A percentile compares a stretch with the other conserved stretches of the same genome.
phyloP scores from a whole-genome alignment of 1,140 invertebrate species.

The Euura saliciscinereae region DNA sequence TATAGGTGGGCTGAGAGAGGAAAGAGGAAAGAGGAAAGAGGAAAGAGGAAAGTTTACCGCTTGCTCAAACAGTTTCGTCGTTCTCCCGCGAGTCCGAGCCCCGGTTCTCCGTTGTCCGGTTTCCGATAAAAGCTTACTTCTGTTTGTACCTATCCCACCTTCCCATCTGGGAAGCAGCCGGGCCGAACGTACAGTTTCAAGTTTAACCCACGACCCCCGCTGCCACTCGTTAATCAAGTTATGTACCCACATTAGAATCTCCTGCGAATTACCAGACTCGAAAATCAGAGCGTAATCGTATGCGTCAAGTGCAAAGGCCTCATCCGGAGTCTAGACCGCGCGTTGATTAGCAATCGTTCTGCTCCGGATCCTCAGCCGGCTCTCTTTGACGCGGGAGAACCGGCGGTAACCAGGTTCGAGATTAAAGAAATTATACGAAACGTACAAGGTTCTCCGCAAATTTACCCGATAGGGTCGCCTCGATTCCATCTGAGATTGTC shows the following conservation, averaged over 20 bases:
- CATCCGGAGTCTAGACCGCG: too few species aligned
- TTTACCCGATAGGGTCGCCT: neutral
- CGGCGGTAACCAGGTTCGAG: neutral
- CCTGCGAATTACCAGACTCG: too few species aligned
- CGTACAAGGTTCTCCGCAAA: neutral
- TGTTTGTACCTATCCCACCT: neutral
- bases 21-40: neutral
- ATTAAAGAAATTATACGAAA: neutral
- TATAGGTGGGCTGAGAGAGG: neutral
- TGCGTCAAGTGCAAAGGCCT: too few species aligned
- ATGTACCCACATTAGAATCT: too few species aligned
- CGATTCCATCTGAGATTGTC: slow-evolving; percentile 5
- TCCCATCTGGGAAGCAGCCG: neutral
- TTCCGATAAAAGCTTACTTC: neutral
- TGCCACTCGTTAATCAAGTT: too few species aligned
- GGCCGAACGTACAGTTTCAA: neutral
- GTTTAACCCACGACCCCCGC: neutral
- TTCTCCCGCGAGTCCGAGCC: neutral
- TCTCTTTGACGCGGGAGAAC: neutral
- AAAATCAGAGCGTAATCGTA: too few species aligned
- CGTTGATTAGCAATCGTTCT: neutral
- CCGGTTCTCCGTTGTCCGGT: neutral
- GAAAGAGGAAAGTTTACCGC: neutral
- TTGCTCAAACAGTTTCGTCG: slow-evolving; percentile 1
- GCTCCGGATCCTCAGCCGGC: neutral